Percentiles rank a stretch among this genome's conserved stretches.
phyloP scores from a whole-genome alignment of 2,113 vertebrate species.

The Canis aureus region DNA sequence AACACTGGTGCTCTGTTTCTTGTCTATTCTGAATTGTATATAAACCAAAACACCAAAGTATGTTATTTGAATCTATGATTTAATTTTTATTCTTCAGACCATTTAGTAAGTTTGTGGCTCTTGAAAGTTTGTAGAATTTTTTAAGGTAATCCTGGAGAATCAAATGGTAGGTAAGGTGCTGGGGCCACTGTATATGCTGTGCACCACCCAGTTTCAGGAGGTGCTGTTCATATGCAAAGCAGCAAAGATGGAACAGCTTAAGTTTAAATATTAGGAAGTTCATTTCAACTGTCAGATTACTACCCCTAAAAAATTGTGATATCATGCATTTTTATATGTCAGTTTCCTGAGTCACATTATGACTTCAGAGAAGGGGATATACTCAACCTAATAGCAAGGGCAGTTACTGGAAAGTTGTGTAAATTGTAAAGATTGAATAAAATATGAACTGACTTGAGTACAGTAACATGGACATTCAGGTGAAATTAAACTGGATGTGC shows the following conservation, averaged over 20 bases:
- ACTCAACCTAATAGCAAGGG: conserved; percentile 22
- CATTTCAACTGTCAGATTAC: conserved; percentile 31
- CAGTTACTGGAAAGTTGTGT: conserved; percentile 47
- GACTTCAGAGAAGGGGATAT: background rate
- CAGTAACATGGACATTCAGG: background rate
- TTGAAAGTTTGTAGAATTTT: conserved; percentile 50
- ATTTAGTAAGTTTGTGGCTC: conserved; percentile 52
- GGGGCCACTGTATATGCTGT: background rate
- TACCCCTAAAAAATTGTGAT: conserved; percentile 47
- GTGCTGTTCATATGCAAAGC: background rate
- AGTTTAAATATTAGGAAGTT: conserved; percentile 66
- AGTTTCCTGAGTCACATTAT: conserved; percentile 60
- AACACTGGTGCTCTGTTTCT: conserved; percentile 45
- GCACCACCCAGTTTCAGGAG: background rate
- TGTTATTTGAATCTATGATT: conserved; percentile 59
- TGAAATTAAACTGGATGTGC: conserved; percentile 63
- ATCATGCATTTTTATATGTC: conserved; percentile 54
- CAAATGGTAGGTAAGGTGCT: background rate
- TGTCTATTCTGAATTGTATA: conserved; percentile 58
- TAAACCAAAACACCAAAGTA: conserved; percentile 62
- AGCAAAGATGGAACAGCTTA: conserved; percentile 27
- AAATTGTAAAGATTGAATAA: conserved; percentile 23
- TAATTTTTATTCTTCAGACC: conserved; percentile 36
- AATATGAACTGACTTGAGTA: conserved; percentile 45
- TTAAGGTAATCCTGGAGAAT: conserved; percentile 41